Conservation (phyloP, 1,140 invertebrate species). For the Procambarus clarkii region DNA sequence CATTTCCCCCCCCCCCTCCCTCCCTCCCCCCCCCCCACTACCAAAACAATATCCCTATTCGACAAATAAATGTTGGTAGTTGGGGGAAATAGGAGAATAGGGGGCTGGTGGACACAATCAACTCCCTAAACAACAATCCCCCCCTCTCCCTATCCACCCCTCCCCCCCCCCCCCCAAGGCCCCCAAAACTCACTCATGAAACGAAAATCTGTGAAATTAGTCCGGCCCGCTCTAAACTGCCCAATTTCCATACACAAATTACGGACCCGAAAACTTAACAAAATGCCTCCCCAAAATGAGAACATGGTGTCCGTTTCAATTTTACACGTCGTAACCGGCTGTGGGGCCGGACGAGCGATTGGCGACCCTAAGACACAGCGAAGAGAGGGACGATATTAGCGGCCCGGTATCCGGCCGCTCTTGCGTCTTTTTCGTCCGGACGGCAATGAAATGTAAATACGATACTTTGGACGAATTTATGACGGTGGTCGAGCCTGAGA, state of each 20-base stretch:
- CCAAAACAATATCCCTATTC: too few species aligned
- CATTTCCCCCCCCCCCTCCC: too few species aligned
- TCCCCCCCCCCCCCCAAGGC: not conserved
- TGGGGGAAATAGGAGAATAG: too few species aligned
- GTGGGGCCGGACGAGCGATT: not conserved
- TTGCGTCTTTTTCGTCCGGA: slow-evolving; percentile 36
- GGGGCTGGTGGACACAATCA: not conserved
- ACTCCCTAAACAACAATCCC: not conserved
- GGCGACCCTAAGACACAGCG: slow-evolving; percentile 1
- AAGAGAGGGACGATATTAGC: slow-evolving; percentile 32
- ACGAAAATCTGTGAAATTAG: slow-evolving; percentile 70
- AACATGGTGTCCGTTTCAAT: slow-evolving; percentile 61
- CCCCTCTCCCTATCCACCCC: not conserved
- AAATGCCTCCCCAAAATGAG: slow-evolving; percentile 67
- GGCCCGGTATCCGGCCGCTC: not conserved
- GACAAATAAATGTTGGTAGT: too few species aligned
- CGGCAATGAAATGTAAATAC: slow-evolving; percentile 66
- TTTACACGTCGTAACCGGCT: slow-evolving; percentile 63
- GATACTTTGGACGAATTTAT: slow-evolving; percentile 67
- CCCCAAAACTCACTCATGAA: slow-evolving; percentile 59
- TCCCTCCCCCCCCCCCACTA: not conserved
- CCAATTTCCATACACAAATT: slow-evolving; percentile 71
- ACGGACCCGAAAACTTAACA: slow-evolving; percentile 61
- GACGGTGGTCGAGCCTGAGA: slow-evolving; percentile 60
- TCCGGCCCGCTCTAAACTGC: slow-evolving; percentile 51